Base-by-base conservation (phyloP, 2,888 invertebrate genomes). In the Philhelius pedissequus region DNA sequence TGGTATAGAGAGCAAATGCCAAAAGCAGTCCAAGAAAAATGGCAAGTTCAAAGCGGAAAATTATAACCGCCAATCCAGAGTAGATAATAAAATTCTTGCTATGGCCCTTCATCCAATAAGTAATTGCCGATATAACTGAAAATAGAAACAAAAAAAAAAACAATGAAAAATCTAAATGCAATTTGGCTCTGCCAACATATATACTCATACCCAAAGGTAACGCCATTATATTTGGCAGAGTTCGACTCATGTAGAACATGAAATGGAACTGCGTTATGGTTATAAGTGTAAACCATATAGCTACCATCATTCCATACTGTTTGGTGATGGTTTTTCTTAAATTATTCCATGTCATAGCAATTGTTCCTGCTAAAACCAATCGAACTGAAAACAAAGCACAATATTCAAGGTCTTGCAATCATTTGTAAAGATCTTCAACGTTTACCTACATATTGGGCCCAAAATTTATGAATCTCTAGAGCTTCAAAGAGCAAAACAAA, bases 201-300 rank as follows among this genome's bases (percentile, higher is more conserved):
- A 0, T n/a, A 18, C 5, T 4, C 92, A 93, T 93, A 98, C 99
- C 98, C 89, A 98, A 92, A 68, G 97, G 96, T 89, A 99, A 92
- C 43, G 96, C 98, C 94, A 99, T 96, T 35, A 96, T 96, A 92
- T 99, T 99, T 71, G 99, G 99, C 88, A 99, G 93, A 11, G 98
- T 96, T 80, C 99, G 94, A 88, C 97, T 97, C 92, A 97, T 94
- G 90, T 99, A 99, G 92, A 98, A 99, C 94, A 99, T 95, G 90
- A 99, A 98, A 92, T 99, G 99, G 91, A 99, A 99, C 91, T 99
- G 99, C 1, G 98, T 95, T 20, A 96, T 94, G 2, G 97, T 97
- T 75, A 99, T 94, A 5, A 95, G 91, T 22, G 96, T 94, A 89
- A 96, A 96, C 97, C 97, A 97, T 90, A 95, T 93, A 7, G 95